Evolutionary conservation across 2,888 invertebrate genomes (phyloP).

Genomic region (Crocallis elinguaria): DNA sequence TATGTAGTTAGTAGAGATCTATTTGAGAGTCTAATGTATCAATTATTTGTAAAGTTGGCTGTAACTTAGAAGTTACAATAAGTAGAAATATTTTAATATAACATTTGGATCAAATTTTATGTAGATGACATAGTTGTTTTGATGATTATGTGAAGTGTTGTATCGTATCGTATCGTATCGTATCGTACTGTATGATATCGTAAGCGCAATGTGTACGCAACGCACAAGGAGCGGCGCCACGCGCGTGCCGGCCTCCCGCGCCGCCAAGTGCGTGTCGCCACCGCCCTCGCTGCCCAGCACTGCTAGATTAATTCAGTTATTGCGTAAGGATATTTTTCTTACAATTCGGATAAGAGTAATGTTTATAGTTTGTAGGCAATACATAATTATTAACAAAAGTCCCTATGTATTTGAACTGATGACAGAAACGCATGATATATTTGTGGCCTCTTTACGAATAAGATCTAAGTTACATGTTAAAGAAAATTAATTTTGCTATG

Average conservation of each 20-base stretch:
- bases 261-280: constrained; percentile 45
- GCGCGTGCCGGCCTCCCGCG: constrained; percentile 27
- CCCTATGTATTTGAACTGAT: constrained; percentile 85
- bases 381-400: constrained; percentile 83
- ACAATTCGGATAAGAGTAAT: constrained; percentile 80
- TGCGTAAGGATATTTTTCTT: constrained; percentile 83
- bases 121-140: constrained; percentile 84
- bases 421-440: constrained; percentile 84
- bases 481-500: constrained; percentile 85
- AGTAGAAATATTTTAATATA: constrained; percentile 85
- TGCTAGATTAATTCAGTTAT: constrained; percentile 83
- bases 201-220: constrained; percentile 82
- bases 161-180: constrained; percentile 72
- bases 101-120: constrained; percentile 85
- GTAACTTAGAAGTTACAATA: constrained; percentile 85
- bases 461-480: constrained; percentile 85
- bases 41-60: constrained; percentile 85
- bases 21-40: constrained; percentile 85
- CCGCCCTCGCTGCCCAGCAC: constrained; percentile 80
- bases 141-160: constrained; percentile 83
- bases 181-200: constrained; percentile 67
- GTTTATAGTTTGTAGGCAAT: constrained; percentile 81
- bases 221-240: constrained; percentile 67
- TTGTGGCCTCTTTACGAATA: constrained; percentile 85
- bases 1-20: constrained; percentile 82